Percentiles rank a stretch among this genome's conserved stretches.
Evolutionary conservation across 2,888 invertebrate species (phyloP).

Genomic region (Drosophila cyrtoloma): DNA sequence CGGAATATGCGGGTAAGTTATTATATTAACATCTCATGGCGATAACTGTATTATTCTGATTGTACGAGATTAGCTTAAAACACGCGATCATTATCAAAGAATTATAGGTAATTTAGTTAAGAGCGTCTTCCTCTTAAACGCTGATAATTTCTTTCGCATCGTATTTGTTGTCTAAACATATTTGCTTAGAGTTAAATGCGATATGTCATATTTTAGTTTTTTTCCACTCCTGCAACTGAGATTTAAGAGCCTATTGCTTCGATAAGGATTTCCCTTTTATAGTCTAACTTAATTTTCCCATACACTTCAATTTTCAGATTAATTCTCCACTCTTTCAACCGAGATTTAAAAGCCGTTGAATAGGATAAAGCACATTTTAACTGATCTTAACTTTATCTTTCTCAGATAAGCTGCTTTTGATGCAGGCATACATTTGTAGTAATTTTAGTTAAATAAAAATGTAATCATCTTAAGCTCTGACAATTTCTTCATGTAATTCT

Average conservation of each 20-base stretch:
- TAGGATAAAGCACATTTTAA: background rate
- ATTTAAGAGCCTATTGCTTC: background rate
- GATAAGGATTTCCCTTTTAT: background rate
- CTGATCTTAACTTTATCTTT: background rate
- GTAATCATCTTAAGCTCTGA: background rate
- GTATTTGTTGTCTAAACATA: background rate
- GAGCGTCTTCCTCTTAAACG: background rate
- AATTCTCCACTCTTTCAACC: background rate
- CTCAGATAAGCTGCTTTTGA: background rate
- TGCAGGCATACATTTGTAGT: background rate
- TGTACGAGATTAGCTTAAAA: background rate
- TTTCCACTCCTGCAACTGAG: background rate
- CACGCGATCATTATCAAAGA: background rate
- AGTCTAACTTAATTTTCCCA: background rate
- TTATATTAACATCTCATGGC: background rate
- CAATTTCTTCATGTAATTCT: background rate
- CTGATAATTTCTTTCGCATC: background rate
- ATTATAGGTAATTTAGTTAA: background rate
- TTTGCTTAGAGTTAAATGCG: background rate
- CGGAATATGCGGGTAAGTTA: slow-evolving; percentile 83
- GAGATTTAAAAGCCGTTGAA: background rate
- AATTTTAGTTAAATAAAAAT: background rate
- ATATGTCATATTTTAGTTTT: background rate
- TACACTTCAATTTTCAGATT: background rate
- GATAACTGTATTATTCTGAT: background rate